phyloP scores from a whole-genome alignment of 2,888 invertebrate species.

The Hetaerina titia region DNA sequence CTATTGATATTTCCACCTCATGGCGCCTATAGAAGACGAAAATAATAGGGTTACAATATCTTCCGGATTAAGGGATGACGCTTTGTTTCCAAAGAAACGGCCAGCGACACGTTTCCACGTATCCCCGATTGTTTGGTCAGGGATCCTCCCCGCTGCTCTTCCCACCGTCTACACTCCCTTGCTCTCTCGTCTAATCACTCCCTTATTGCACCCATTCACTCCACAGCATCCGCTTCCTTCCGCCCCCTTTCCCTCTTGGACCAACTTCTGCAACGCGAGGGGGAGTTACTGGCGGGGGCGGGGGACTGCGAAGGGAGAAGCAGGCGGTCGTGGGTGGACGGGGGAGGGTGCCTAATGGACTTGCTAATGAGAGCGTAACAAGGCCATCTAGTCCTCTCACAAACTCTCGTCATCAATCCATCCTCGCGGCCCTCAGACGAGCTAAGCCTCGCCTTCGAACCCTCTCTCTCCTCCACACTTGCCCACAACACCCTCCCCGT shows the following conservation, averaged over 20 bases:
- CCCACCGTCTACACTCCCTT: neutral
- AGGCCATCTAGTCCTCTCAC: slow-evolving; percentile 57
- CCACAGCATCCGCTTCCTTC: slow-evolving; percentile 32
- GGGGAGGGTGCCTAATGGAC: slow-evolving; percentile 62
- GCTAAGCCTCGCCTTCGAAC: neutral
- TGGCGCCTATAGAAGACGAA: neutral
- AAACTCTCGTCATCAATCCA: slow-evolving; percentile 65
- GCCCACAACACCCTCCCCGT: neutral
- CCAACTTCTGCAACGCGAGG: slow-evolving; percentile 24
- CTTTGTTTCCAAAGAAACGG: neutral
- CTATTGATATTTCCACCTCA: neutral
- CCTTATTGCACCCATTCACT: slow-evolving; percentile 13
- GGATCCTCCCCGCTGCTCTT: neutral
- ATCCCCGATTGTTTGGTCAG: slow-evolving; percentile 18
- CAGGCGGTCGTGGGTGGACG: neutral
- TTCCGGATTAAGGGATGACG: neutral
- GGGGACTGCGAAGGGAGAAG: neutral
- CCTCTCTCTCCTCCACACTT: neutral
- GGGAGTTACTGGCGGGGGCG: neutral
- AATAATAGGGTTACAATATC: neutral
- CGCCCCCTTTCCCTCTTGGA: neutral
- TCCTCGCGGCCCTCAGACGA: slow-evolving; percentile 46
- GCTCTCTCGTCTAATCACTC: slow-evolving; percentile 41
- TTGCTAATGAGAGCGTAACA: slow-evolving; percentile 67
- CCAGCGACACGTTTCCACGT: neutral